Percentiles rank a stretch among this genome's conserved stretches.
phyloP scores from a whole-genome alignment of 2,113 vertebrate species.

The Corythoichthys intestinalis region DNA sequence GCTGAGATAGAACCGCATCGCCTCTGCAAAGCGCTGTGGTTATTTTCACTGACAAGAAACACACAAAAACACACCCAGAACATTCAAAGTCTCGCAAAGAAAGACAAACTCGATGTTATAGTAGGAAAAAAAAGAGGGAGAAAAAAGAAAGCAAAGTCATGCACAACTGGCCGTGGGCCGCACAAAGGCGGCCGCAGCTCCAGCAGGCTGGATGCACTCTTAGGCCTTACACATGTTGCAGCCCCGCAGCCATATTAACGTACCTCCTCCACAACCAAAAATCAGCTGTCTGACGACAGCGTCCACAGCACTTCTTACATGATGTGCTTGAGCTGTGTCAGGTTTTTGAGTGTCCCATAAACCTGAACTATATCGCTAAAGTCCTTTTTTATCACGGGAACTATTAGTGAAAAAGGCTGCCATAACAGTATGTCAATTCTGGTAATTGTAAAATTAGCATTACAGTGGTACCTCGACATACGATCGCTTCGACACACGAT shows the following conservation, averaged over 20 bases:
- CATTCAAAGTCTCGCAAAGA: slow-evolving; percentile 25
- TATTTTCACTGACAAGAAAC: slow-evolving; percentile 32
- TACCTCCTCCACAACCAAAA: not conserved
- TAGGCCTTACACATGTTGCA: slow-evolving; percentile 53
- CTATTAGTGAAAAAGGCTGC: too few species aligned
- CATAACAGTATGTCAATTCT: too few species aligned
- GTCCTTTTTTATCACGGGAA: too few species aligned
- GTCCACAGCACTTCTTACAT: not conserved
- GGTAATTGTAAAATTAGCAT: too few species aligned
- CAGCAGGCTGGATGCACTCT: slow-evolving; percentile 29
- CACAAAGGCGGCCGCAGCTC: slow-evolving; percentile 36
- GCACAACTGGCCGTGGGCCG: slow-evolving; percentile 30
- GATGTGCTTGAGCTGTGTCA: not conserved
- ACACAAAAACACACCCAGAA: slow-evolving; percentile 5
- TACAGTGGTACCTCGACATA: too few species aligned
- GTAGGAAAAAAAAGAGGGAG: slow-evolving; percentile 12
- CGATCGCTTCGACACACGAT: too few species aligned
- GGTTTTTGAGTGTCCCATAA: not conserved
- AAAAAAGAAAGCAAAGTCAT: not conserved
- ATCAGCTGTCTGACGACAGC: too few species aligned
- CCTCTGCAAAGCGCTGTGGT: slow-evolving; percentile 34
- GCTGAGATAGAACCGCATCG: slow-evolving; percentile 45
- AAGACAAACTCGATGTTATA: slow-evolving; percentile 13
- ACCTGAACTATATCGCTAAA: too few species aligned
- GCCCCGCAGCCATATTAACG: slow-evolving; percentile 38